Base-by-base conservation (phyloP, 2,888 invertebrate species). In the Tricholauxania praeusta region DNA sequence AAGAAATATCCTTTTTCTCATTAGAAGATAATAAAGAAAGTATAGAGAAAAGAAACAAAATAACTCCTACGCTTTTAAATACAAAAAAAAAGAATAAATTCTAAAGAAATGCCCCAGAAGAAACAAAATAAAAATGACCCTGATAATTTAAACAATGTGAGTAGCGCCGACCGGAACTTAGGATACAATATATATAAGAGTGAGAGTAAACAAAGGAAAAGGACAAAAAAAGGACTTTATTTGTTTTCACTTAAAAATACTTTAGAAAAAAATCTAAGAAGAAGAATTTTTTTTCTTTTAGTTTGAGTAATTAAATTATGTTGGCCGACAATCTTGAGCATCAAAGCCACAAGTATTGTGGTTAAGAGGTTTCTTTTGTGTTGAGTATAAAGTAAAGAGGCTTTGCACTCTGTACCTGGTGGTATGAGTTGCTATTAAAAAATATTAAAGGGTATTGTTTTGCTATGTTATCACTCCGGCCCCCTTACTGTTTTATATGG, bases 211-310 rank as follows among this genome's bases (percentile, higher is more conserved):
- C 28, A 28, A 10, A 5, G 48, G 39, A 39, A 48, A 28, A 28
- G 4, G 28, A 4, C 3, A 3, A 28, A 19, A 22, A 28, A 52
- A 15, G 51, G 32, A 52, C 19, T 19, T 48, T 69, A 69, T 69
- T 69, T 69, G 49, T 69, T 60, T 69, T 69, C 69, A 69, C 69
- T 69, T 69, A 60, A 51, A 49, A 69, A 28, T n/a, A 67, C 39
- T 39, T 19, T 17, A 28, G 39, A n/a, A 32, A 53, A 67, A 67
- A 55, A 55, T 19, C 19, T 15, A 32, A 39, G 22, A 22, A 3
- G 3, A 28, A 28, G n/a, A n/a, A n/a, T n/a, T 28, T 4, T 4
- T 63, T 17, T 63, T 47, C 47, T 39, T 39, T 39, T 39, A 47
- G 63, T 63, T 63, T 47, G 17, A 17, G 19, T 69, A 59, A 69